phyloP scores from a whole-genome alignment of 2,113 vertebrate genomes.

The Dendrocopos noguchii region DNA sequence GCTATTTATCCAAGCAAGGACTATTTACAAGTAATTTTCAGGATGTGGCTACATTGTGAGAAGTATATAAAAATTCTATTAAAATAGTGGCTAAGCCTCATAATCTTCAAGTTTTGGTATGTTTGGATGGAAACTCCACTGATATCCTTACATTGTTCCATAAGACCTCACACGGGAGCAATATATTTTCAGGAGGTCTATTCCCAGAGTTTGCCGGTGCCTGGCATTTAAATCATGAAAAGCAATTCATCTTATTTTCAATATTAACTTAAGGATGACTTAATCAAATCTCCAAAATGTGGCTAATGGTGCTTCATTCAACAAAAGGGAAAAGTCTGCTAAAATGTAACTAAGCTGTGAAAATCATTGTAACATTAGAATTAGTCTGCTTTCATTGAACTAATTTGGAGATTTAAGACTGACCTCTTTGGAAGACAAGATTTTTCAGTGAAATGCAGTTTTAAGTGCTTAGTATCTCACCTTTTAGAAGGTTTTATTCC shows the following conservation, averaged over 20 bases:
- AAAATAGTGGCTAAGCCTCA: slow-evolving; percentile 19
- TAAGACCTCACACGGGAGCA: slow-evolving; percentile 44
- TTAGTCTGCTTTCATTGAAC: background rate
- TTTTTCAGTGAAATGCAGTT: slow-evolving; percentile 17
- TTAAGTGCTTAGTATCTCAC: background rate
- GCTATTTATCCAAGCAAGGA: background rate
- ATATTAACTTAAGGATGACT: slow-evolving; percentile 58
- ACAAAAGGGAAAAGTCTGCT: slow-evolving; percentile 47
- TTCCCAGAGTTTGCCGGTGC: slow-evolving; percentile 48
- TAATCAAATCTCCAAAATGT: slow-evolving; percentile 66
- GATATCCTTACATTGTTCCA: slow-evolving; percentile 10
- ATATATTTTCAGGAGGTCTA: slow-evolving; percentile 29
- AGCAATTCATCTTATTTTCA: slow-evolving; percentile 65
- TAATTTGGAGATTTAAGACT: slow-evolving; percentile 51
- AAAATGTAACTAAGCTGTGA: slow-evolving; percentile 56
- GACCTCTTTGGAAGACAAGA: slow-evolving; percentile 16
- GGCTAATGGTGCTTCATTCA: slow-evolving; percentile 71
- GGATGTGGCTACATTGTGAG: background rate
- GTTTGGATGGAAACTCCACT: slow-evolving; percentile 62
- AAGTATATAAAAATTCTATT: slow-evolving; percentile 33
- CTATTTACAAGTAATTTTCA: slow-evolving; percentile 12
- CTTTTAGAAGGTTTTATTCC: slow-evolving; percentile 1
- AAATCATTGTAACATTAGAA: slow-evolving; percentile 24
- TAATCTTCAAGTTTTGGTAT: slow-evolving; percentile 51
- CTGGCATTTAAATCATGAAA: slow-evolving; percentile 51